A percentile compares a stretch with the other conserved stretches of the same genome.
phyloP scores from a whole-genome alignment of 2,888 invertebrate genomes.

The Ochropleura leucogaster region DNA sequence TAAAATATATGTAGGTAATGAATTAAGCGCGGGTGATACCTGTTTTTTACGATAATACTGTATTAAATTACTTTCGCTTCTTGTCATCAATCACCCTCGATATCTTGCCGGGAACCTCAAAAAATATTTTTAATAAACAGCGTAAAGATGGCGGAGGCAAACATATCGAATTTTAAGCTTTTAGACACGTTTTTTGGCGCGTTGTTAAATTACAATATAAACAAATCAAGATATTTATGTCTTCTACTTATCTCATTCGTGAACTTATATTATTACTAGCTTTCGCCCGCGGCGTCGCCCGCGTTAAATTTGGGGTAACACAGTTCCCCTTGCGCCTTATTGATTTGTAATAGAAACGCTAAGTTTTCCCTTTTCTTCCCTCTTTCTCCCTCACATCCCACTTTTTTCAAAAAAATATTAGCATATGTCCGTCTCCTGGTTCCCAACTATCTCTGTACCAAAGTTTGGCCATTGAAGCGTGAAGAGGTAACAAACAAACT shows the following conservation, averaged over 20 bases:
- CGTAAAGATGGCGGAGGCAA: conserved; percentile 10
- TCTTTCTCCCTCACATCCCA: too few species aligned
- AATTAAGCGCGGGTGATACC: conserved; percentile 38
- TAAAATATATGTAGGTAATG: conserved; percentile 30
- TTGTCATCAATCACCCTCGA: conserved; percentile 64
- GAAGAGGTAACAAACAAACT: too few species aligned
- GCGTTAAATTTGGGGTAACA: too few species aligned
- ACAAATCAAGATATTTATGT: not conserved
- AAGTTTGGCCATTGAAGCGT: too few species aligned
- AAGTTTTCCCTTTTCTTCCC: too few species aligned
- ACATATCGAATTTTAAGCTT: conserved; percentile 30
- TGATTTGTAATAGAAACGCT: too few species aligned
- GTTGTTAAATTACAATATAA: conserved; percentile 22
- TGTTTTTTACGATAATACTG: conserved; percentile 50
- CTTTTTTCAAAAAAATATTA: too few species aligned
- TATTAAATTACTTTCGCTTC: conserved; percentile 54
- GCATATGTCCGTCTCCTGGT: too few species aligned
- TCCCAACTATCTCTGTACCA: too few species aligned
- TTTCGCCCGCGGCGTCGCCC: too few species aligned
- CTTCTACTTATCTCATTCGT: not conserved
- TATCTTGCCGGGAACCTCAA: conserved; percentile 49
- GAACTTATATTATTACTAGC: too few species aligned
- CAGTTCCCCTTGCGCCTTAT: too few species aligned
- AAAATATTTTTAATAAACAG: conserved; percentile 40
- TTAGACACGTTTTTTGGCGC: conserved; percentile 15